Evolutionary conservation across 2,888 invertebrate species (phyloP).

Genomic region (Drosophila emarginata): DNA sequence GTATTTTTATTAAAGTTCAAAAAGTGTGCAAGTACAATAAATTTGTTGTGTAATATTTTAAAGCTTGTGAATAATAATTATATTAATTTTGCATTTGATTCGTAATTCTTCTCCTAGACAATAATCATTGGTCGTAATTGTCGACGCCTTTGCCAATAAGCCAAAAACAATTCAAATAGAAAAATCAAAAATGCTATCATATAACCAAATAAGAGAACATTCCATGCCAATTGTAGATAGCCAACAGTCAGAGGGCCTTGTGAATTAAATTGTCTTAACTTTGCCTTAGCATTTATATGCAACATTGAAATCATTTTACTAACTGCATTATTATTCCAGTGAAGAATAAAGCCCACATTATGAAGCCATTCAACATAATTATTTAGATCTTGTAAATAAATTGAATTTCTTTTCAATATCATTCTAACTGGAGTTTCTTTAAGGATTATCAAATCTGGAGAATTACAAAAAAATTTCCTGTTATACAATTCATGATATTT

Average conservation of each 20-base stretch:
- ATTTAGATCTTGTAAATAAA: background rate
- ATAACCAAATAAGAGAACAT: constrained; percentile 6
- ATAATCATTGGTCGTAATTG: background rate
- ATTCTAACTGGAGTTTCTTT: background rate
- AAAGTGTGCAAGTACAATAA: background rate
- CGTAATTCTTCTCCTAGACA: background rate
- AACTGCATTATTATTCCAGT: background rate
- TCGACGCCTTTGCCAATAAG: background rate
- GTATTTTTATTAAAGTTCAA: background rate
- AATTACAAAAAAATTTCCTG: background rate
- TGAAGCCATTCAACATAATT: background rate
- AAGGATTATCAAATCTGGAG: background rate
- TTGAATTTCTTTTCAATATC: background rate
- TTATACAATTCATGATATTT: background rate
- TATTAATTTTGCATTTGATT: background rate
- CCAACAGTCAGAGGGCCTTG: constrained; percentile 3
- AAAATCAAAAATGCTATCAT: background rate
- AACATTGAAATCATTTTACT: background rate
- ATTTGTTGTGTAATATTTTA: background rate
- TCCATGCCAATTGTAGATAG: constrained; percentile 20
- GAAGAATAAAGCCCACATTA: background rate
- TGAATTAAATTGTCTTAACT: background rate
- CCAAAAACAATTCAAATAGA: constrained; percentile 5
- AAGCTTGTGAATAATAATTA: background rate
- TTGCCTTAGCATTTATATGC: background rate